Base-by-base conservation (phyloP, 2,888 invertebrate species). In the Fabriciana adippe region DNA sequence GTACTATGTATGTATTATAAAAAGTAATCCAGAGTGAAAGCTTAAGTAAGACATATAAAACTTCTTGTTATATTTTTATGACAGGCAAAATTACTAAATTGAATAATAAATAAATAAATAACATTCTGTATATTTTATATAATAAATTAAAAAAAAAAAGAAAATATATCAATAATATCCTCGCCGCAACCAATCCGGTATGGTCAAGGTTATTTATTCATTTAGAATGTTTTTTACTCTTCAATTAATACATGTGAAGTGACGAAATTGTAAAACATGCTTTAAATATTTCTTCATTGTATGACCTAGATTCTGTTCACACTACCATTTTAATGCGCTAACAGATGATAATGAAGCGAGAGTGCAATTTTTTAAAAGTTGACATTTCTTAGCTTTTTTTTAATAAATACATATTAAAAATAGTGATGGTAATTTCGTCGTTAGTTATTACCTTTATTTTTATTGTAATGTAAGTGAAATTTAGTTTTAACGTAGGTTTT, bases 191-290 rank as follows among this genome's bases (percentile, higher is more conserved):
- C 15, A 48, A 55, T 64, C 64, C 54, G 54, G 54, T 53, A 54
- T 18, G 35, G 54, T 35, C 64, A 55, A 31, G 64, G 67, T 48
- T 62, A 54, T 41, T 41, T 41, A 41, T 65, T 57, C 61, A 67
- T 67, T 70, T 70, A 70, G 61, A 70, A 62, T 62, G 70, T 65
- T 62, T 57, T 55, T 45, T 48, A 57, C 55, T 67, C 64, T 67
- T 67, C 70, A 65, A 64, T 70, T 70, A 67, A 35, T 53, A 18
- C 14, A 31, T 62, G 60, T 35, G 61, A 53, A 48, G 48, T 65
- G 55, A 64, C 50, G 56, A 60, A 60, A 60, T 48, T 53, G 16
- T 45, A 35, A 55, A 48, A 47, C 57, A 26, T 59, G 54, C 31
- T 54, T 53, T 31, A 53, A 35, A 66, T 48, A 60, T 60, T 60